Evolutionary conservation across 2,113 vertebrate genomes (phyloP), one percentile per base, ranked within the genome.

Genomic region (Panurus biarmicus): DNA sequence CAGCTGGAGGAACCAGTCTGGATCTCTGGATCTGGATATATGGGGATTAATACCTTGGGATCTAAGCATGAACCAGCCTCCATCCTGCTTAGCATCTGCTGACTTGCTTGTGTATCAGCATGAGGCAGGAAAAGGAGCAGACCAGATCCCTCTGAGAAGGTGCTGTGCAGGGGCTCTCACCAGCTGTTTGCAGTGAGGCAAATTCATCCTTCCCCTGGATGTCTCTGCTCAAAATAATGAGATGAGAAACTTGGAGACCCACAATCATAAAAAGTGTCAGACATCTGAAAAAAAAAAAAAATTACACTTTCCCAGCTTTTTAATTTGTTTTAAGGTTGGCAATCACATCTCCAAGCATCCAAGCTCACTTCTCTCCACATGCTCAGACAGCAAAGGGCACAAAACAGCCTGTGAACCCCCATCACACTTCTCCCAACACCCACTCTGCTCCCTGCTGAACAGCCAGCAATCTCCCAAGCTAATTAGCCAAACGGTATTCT

Each of bases 401-500:
- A 2, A 5, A 77, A 58, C 77, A 65, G 92, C 10, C 91, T 50
- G 67, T 9, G 28, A 94, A n/a, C 90, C 62, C 62, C 87, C 58
- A 20, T 45, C n/a, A 56, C 48, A 4, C 70, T 81, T 61, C 87
- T 81, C 91, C 89, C 91, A 87, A 15, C 70, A 78, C 66, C 79
- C 57, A 0, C 85, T 60, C 89, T 67, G 62, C 79, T 89, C 85
- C 60, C 85, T 31, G 72, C 86, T n/a, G 8, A 73, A 57, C 94
- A 86, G 79, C 35, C 93, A 93, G 92, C 70, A 44, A 51, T 13
- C 90, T 88, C 94, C 64, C 60, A 13, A n/a, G 64, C 90, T 96
- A 93, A 96, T 96, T 80, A 96, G 45, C 80, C 80, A 90, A 87
- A 81, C 67, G 5, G 33, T 96, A 81, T 81, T 92, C 91, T 61